phyloP scores from a whole-genome alignment of 2,888 invertebrate species.

The Drosophila kuntzei region DNA sequence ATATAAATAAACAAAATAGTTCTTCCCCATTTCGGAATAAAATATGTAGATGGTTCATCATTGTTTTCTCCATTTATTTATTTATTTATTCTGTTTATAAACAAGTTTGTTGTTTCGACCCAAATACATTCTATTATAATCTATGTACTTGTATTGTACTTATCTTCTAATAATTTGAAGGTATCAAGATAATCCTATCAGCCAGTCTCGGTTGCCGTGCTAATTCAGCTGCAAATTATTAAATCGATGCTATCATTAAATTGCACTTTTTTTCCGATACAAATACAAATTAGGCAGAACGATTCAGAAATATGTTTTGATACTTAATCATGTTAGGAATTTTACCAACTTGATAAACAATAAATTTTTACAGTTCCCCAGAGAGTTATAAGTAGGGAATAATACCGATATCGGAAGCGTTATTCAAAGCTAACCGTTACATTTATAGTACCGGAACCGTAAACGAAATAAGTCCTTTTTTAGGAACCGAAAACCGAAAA shows the following conservation, averaged over 20 bases:
- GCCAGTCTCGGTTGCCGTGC: neutral
- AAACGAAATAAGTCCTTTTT: too few species aligned
- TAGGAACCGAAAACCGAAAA: too few species aligned
- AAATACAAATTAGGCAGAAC: neutral
- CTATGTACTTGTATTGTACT: neutral
- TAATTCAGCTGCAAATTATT: neutral
- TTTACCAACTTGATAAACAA: too few species aligned
- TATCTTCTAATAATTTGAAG: neutral
- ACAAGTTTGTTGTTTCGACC: neutral
- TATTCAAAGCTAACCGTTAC: too few species aligned
- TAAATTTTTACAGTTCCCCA: too few species aligned
- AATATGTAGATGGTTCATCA: too few species aligned
- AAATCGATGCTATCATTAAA: neutral
- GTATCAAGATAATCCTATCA: conserved; percentile 4
- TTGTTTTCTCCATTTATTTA: neutral
- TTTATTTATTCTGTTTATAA: neutral
- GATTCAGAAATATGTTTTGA: neutral
- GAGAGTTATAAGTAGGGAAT: too few species aligned
- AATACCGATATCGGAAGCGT: too few species aligned
- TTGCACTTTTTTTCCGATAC: neutral
- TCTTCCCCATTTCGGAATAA: too few species aligned
- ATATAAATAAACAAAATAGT: too few species aligned
- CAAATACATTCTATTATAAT: neutral
- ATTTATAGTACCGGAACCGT: too few species aligned
- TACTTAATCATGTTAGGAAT: too few species aligned